Evolutionary conservation across 2,888 invertebrate species (phyloP).

Genomic region (Zaprionus lineosus): DNA sequence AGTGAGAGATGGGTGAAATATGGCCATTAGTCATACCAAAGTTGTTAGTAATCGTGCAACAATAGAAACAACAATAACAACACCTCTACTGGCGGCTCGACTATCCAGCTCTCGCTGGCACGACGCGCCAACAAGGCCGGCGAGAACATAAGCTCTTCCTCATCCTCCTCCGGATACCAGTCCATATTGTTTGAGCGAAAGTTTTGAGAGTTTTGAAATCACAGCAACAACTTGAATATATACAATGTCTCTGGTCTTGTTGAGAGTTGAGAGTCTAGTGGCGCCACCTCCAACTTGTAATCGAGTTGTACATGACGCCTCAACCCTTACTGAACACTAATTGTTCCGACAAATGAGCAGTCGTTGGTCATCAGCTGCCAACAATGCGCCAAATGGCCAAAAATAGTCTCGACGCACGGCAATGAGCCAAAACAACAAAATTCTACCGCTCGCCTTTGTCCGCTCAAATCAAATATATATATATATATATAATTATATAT

Average conservation of each 20-base stretch:
- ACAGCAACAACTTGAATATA: slow-evolving; percentile 32
- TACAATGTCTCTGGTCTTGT: too few relatives aligned
- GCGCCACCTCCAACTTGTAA: slow-evolving; percentile 62
- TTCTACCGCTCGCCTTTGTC: background rate
- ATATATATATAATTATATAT: slow-evolving; percentile 5
- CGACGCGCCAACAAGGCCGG: slow-evolving; percentile 93
- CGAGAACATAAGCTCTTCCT: slow-evolving; percentile 93
- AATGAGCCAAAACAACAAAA: slow-evolving; percentile 63
- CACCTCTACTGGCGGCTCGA: slow-evolving; percentile 93
- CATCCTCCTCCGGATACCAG: slow-evolving; percentile 92
- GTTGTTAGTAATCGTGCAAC: background rate
- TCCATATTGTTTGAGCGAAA: slow-evolving; percentile 84
- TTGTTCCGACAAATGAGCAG: slow-evolving; percentile 10
- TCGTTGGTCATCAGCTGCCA: slow-evolving; percentile 14
- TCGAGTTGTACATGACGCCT: slow-evolving; percentile 68
- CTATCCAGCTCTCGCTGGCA: slow-evolving; percentile 95
- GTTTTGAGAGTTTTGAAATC: slow-evolving; percentile 3
- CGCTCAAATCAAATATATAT: background rate
- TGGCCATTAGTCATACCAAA: slow-evolving; percentile 8
- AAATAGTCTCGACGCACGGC: slow-evolving; percentile 68
- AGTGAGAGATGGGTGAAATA: slow-evolving; percentile 14
- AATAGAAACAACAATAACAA: too few relatives aligned
- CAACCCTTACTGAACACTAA: slow-evolving; percentile 35
- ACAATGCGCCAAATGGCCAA: slow-evolving; percentile 57
- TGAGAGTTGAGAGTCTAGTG: slow-evolving; percentile 39